phyloP scores from a whole-genome alignment of 1,140 invertebrate genomes.

The Drosophila oshimai region DNA sequence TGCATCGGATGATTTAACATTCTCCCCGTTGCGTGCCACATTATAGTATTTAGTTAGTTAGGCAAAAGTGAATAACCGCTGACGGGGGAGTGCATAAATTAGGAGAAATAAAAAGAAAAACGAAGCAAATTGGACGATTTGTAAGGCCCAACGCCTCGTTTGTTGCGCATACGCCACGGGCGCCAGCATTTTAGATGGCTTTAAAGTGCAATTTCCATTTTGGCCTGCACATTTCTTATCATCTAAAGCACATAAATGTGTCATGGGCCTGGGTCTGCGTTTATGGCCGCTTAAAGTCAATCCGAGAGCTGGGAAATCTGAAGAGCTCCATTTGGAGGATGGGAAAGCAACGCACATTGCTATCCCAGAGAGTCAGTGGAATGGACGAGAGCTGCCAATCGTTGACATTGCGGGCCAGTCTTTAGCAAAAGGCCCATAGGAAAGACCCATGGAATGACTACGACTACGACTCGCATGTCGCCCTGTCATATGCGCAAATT shows the following conservation, averaged over 20 bases:
- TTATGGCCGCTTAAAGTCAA: constrained; percentile 57
- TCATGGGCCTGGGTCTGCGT: constrained; percentile 34
- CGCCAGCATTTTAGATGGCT: constrained; percentile 23
- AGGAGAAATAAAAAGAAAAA: constrained; percentile 21
- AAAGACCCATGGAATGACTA: constrained; percentile 38
- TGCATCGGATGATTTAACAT: constrained; percentile 26
- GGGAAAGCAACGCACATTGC: constrained; percentile 62
- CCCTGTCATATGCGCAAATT: constrained; percentile 78
- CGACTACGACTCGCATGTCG: constrained; percentile 58
- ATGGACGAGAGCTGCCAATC: constrained; percentile 51
- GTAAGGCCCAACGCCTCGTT: constrained; percentile 60
- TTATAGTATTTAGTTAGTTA: constrained; percentile 58
- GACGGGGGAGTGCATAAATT: constrained; percentile 54
- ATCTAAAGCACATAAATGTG: constrained; percentile 68
- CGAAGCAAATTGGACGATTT: constrained; percentile 52
- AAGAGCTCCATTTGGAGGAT: constrained; percentile 10
- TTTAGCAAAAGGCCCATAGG: constrained; percentile 18
- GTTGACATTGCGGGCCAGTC: constrained; percentile 54
- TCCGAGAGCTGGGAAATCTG: constrained; percentile 7
- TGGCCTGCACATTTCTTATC: constrained; percentile 62
- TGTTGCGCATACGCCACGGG: constrained; percentile 64
- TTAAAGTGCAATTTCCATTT: constrained; percentile 31
- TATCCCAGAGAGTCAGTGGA: constrained; percentile 57
- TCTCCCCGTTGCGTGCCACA: constrained; percentile 52
- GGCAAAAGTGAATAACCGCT: constrained; percentile 31